Base-by-base conservation (phyloP, 1,140 invertebrate species). In the Acyrthosiphon pisum region DNA sequence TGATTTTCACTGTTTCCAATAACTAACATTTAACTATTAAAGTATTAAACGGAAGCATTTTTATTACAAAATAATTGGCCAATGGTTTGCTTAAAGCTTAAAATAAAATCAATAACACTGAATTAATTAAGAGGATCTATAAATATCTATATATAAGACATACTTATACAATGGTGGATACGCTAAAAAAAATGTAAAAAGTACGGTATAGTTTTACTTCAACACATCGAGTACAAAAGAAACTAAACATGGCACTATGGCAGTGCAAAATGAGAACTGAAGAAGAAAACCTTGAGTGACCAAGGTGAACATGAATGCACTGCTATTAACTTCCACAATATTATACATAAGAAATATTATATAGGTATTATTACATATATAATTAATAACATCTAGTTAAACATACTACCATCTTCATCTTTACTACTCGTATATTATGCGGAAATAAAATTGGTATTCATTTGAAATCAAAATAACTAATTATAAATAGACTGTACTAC, bases 261-360 rank as follows among this genome's bases (percentile, higher is more conserved):
- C 30, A 48, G 44, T 91, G 46, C 68, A 83, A 83, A 91, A 83
- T 83, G 46, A 91, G 60, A 76, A 76, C 23, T 50, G 48, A 83
- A 83, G 90, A 91, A 76, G 76, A 91, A 91, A 91, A 91, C 90
- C 90, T 91, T 91, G 90, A 83, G 35, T 23, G 7, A 37, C 68
- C 90, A 91, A 91, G 90, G 90, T 91, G n/a, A 91, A 41, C 90
- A 83, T 91, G 68, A 46, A 91, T 83, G n/a, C 46, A 91, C 60
- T 83, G 53, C 68, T 35, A 91, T 91, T 83, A 50, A 91, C 81
- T 91, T 91, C 68, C 90, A 46, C 9, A 30, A 11, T 91, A 91
- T 76, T 91, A 68, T 68, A 91, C 37, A 7, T 37, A 18, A 53
- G 8, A 50, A 41, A 37, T 84, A 84, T 84, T 48, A 87, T 48